Evolutionary conservation across 2,888 invertebrate species (phyloP), one percentile per base, ranked within the genome.

Genomic region (Ptilodon capucinus): DNA sequence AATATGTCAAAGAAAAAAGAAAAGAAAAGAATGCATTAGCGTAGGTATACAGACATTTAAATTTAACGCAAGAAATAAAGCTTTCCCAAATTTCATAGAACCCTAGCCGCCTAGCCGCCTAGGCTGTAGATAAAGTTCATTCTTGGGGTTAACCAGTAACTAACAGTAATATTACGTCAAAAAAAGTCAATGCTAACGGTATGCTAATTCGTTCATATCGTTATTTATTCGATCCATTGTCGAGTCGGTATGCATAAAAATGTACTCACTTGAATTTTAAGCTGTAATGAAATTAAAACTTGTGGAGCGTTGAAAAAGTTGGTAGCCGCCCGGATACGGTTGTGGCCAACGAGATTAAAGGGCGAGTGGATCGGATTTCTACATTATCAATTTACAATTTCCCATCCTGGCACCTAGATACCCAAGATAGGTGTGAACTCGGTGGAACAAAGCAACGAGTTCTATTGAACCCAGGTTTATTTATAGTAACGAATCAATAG

Each of bases 201-300:
- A 67, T 70, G 71, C 69, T 70, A 73, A 77, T 74, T 67, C 71
- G 62, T 73, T 76, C 72, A 70, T 66, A 57, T 67, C 60, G 67
- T 76, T 73, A 71, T 73, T 74, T 64, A 69, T 71, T 73, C 66
- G 56, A 71, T 69, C 65, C 63, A 60, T 59, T 46, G 42, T 16
- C 68, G 70, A 72, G 71, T 71, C 71, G 68, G 67, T 76, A 72
- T 68, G 67, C 61, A 69, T 67, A 68, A 67, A 73, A 74, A 74
- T 38, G 71, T 68, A 64, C 65, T 64, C 52, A 60, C 63, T 62
- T 72, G 77, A 74, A 73, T 75, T 69, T 70, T 62, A 66, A 68
- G 68, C 71, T 57, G 68, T 71, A 83, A 84, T 79, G 67, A 79
- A 83, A 81, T 83, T 81, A 80, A 82, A 81, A 79, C 78, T 82